Base-by-base conservation (phyloP, 2,888 invertebrate genomes). In the Oligia latruncula region DNA sequence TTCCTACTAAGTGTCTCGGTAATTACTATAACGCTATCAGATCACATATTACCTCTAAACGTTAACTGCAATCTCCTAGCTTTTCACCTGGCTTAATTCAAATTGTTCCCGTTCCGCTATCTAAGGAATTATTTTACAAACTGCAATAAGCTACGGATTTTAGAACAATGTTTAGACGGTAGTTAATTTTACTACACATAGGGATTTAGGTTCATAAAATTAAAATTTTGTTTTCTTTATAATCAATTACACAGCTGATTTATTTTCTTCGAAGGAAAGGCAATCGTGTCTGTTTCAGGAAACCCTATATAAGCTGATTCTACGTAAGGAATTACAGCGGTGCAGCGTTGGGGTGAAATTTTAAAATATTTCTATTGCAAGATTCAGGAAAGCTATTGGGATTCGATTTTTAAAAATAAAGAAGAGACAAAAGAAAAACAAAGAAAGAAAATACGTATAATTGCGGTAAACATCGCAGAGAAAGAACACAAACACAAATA, bases 1-100 rank as follows among this genome's bases (percentile, higher is more conserved):
- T 55, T 62, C 46, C 29, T 35, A n/a, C n/a, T 58, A 17, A 49
- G 49, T 52, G 40, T 52, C 8, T 35, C 23, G 0, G 23, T 58
- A 78, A 62, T 70, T 29, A 66, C 15, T 11, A 15, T 58, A 64
- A 68, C 35, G 23, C 40, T 29, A 73, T 85, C 40, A 75, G 58
- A 78, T 75, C 46, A 49, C 55, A 66, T 43, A 75, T 82, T 78
- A 74, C n/a, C 52, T 75, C 40, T 4, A 20, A 78, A 71, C 52
- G n/a, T n/a, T 43, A 73, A 76, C 62, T 71, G 67, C 60, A 85
- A 74, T 74, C 65, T 74, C 49, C 74, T 15, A 65, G 68, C 52
- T 78, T 84, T 65, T 76, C 87, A 74, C 71, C 78, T 76, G 55
- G 64, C 29, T 82, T 29, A 65, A 55, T 68, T 60, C 20, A 64